Evolutionary conservation across 1,140 invertebrate species (phyloP), one percentile per base, ranked within the genome.

Genomic region (Chrysoperla carnea): DNA sequence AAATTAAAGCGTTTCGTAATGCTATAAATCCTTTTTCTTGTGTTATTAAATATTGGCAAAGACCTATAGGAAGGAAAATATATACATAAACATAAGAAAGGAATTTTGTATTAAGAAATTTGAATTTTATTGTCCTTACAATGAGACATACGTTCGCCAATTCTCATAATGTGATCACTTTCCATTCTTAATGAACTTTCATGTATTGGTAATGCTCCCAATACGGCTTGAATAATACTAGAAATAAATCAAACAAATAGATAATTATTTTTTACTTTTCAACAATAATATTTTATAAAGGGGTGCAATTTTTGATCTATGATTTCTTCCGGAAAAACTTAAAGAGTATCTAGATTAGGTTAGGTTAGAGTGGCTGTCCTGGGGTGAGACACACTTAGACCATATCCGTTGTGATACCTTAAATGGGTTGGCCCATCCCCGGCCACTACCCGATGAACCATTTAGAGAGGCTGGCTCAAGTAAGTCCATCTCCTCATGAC

Each of bases 151-250:
- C 81, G 63, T 45, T 73, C 67, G 6, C 72, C 78, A 42, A 68
- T 72, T 54, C 75, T 61, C 52, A 82, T 71, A 39, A 85, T 75
- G 57, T 73, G 78, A 46, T 61, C 57, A n/a, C 72, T 67, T 53
- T 87, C 82, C 55, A 79, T 76, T 41, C 69, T 62, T 8, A 87
- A 57, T 12, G 72, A 70, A 28, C 71, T 67, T 51, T 84, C 80
- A 2, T 63, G 59, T 15, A 85, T 74, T 12, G 64, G 60, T n/a
- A 84, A 57, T 53, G 72, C 74, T 8, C 81, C 81, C 6, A 87
- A 62, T 6, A 71, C 59, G 2, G 81, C 77, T 67, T 87, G 83
- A 43, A 84, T 76, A 17, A 85, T 59, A 53, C 80, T 82, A n/a
- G 56, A 44, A 66, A 64, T 46, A 51, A 51, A 48, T 36, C 36